These are phyloP conservation scores for Periplaneta americana DNA, from an alignment of 1,140 invertebrate genomes.

Conservation along the genomic window DNA sequence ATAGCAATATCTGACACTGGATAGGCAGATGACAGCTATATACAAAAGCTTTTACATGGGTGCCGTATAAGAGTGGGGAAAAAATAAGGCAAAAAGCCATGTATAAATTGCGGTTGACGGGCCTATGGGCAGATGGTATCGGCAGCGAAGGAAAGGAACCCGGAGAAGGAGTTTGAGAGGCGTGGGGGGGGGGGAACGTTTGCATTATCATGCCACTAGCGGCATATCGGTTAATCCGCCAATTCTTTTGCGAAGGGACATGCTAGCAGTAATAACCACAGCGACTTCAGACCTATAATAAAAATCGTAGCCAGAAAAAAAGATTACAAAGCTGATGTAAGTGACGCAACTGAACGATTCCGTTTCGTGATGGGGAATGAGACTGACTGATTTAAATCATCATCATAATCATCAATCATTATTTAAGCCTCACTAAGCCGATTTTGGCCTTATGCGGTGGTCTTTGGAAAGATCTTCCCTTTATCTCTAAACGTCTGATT, in stretches of 20 bases:
- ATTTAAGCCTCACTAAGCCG: no score
- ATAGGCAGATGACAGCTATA: background rate
- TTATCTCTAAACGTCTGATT: no score
- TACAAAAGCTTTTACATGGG: background rate
- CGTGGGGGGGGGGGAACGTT: background rate
- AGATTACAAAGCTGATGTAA: background rate
- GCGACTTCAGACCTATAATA: background rate
- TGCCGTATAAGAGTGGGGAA: background rate
- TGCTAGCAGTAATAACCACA: background rate
- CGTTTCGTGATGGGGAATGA: no score
- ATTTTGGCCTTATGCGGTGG: no score
- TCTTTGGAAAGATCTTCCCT: no score
- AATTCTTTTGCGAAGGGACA: background rate
- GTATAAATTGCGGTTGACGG: background rate
- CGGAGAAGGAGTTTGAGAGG: no score
- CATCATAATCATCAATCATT: no score
- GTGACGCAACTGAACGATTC: no score
- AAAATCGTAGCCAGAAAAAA: background rate
- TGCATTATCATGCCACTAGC: background rate
- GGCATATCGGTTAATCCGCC: background rate
- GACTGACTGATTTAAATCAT: no score
- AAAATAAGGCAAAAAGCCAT: conserved; percentile 4
- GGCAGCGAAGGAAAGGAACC: background rate
- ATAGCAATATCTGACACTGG: background rate
- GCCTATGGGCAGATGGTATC: background rate